These are phyloP conservation scores for Plagiodera versicolora DNA, from an alignment of 2,888 invertebrate species.

Conservation along the genomic window DNA sequence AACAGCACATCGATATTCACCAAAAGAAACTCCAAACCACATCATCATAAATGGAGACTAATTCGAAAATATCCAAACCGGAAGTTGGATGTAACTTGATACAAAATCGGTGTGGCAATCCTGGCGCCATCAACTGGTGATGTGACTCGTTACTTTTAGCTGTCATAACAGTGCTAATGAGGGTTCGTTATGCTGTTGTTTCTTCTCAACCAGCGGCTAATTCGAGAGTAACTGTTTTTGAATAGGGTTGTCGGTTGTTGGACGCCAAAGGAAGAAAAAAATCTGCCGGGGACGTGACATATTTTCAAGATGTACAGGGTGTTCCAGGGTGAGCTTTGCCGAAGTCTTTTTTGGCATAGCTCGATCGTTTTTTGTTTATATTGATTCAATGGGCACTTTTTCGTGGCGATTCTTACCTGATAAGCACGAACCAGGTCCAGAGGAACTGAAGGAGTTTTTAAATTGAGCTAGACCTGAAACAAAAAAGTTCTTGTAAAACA, in stretches of 20 bases:
- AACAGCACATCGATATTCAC: no score
- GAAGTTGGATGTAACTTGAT: conserved; percentile 30
- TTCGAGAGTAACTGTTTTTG: conserved; percentile 4
- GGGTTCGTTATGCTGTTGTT: conserved; percentile 27
- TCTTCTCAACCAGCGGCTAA: conserved; percentile 21
- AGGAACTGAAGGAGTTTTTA: conserved; percentile 67
- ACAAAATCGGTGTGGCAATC: conserved; percentile 19
- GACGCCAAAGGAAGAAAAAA: neutral
- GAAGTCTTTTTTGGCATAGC: no score
- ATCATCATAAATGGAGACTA: no score
- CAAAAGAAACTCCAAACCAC: no score
- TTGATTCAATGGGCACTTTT: no score
- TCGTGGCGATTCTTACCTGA: conserved; percentile 61
- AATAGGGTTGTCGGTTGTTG: neutral
- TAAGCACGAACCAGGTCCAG: conserved; percentile 65
- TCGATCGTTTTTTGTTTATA: no score
- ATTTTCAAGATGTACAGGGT: no score
- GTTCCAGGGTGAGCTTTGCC: no score
- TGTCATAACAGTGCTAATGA: conserved; percentile 41
- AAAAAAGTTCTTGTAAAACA: no score
- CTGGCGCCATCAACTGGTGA: conserved; percentile 34
- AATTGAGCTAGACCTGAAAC: conserved; percentile 66
- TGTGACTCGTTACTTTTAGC: conserved; percentile 31
- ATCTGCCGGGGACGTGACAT: neutral
- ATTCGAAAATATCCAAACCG: neutral